These are phyloP conservation scores for Vombatus ursinus DNA, from an alignment of 2,113 vertebrate species.

Conservation along the genomic window DNA sequence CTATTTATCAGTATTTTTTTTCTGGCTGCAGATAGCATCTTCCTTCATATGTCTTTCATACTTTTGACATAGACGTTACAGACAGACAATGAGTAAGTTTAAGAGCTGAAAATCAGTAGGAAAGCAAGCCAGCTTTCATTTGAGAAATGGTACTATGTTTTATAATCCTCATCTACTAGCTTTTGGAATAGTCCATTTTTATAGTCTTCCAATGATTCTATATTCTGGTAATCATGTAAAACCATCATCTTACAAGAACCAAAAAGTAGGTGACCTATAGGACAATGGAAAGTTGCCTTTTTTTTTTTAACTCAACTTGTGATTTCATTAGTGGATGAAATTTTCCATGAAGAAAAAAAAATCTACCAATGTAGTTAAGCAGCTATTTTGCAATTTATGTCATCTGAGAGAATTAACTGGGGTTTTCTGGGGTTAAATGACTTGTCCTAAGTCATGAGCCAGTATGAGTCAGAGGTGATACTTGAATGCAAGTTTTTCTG, in stretches of 20 bases:
- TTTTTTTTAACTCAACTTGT: not conserved
- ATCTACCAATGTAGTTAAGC: not conserved
- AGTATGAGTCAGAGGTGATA: not conserved
- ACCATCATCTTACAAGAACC: not conserved
- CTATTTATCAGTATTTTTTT: not conserved
- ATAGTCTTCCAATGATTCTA: not conserved
- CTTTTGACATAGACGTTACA: not conserved
- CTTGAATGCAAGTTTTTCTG: not conserved
- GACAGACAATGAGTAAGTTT: not conserved
- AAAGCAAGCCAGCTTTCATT: not conserved
- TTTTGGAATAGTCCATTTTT: not conserved
- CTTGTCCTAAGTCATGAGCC: not conserved
- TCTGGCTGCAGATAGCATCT: not conserved
- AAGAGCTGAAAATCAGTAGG: not conserved
- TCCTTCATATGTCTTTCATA: not conserved
- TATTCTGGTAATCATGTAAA: not conserved
- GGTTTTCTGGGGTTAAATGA: not conserved
- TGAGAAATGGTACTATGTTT: not conserved
- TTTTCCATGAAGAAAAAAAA: not conserved
- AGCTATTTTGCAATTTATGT: not conserved
- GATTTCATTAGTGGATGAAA: not conserved
- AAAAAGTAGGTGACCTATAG: not conserved
- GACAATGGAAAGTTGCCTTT: not conserved
- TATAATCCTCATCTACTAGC: not conserved
- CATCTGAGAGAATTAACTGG: not conserved